Evolutionary conservation across 1,140 invertebrate species (phyloP).

Genomic region (Aphelinus certus): DNA sequence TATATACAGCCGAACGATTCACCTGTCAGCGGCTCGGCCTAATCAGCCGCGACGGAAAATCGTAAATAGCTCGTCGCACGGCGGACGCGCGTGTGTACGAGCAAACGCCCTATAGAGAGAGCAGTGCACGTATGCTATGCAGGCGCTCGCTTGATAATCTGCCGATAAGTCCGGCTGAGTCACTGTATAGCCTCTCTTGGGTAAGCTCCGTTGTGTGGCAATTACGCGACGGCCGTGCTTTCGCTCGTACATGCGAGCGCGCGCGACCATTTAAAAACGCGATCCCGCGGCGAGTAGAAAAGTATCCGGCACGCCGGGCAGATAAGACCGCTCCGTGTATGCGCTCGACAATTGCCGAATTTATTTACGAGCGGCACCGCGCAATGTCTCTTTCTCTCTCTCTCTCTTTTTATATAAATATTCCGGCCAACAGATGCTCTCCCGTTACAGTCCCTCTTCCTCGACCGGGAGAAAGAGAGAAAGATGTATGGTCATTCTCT

Average conservation of each 20-base stretch:
- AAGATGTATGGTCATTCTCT: too few species aligned
- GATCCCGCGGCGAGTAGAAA: not conserved
- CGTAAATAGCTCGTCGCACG: too few species aligned
- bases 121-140: not conserved
- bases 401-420: not conserved
- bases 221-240: not conserved
- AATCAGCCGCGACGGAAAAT: too few species aligned
- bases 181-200: not conserved
- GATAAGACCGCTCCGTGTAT: not conserved
- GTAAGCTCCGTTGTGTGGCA: not conserved
- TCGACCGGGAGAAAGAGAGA: not conserved
- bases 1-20: too few species aligned
- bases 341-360: too few species aligned
- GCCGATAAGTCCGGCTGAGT: constrained; percentile 19
- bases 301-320: not conserved
- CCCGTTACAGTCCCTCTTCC: not conserved
- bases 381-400: too few species aligned
- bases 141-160: constrained; percentile 5
- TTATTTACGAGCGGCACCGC: too few species aligned
- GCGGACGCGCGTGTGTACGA: too few species aligned
- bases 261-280: constrained; percentile 2
- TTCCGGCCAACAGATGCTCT: not conserved
- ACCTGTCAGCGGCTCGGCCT: too few species aligned
- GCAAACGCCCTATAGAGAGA: too few species aligned
- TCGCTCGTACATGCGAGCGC: too few species aligned